phyloP scores from a whole-genome alignment of 2,113 vertebrate genomes.

The Rhea pennata region DNA sequence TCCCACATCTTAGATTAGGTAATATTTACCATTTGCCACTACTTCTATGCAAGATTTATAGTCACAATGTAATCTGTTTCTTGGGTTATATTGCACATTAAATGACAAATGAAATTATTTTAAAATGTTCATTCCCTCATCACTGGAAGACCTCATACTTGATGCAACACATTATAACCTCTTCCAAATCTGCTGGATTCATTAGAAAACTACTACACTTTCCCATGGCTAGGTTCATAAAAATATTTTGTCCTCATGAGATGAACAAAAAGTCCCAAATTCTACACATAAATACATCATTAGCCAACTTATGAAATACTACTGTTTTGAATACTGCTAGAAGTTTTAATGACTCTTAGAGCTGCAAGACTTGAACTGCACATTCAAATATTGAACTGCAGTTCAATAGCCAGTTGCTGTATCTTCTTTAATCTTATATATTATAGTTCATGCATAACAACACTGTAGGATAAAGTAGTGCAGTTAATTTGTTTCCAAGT shows the following conservation, averaged over 20 bases:
- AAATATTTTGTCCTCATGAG: constrained; percentile 41
- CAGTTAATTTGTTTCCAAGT: neutral
- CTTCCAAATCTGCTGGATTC: constrained; percentile 33
- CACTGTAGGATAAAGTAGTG: neutral
- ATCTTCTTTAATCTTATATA: neutral
- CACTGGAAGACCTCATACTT: neutral
- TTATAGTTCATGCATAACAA: neutral
- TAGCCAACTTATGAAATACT: neutral
- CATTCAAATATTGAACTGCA: neutral
- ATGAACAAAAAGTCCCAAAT: constrained; percentile 24
- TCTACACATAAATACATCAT: neutral
- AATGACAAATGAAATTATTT: constrained; percentile 3
- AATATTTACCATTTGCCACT: constrained; percentile 25
- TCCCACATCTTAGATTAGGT: neutral
- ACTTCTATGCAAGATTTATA: constrained; percentile 1
- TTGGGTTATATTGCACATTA: neutral
- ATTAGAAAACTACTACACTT: neutral
- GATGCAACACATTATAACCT: neutral
- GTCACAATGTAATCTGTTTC: neutral
- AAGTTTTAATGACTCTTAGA: neutral
- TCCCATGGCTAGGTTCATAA: constrained; percentile 2
- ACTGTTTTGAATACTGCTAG: neutral
- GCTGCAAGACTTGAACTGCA: neutral
- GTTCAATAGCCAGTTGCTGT: neutral
- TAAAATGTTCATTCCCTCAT: neutral